Conservation (phyloP, 2,888 invertebrate genomes). For the Nymphalis polychloros region DNA sequence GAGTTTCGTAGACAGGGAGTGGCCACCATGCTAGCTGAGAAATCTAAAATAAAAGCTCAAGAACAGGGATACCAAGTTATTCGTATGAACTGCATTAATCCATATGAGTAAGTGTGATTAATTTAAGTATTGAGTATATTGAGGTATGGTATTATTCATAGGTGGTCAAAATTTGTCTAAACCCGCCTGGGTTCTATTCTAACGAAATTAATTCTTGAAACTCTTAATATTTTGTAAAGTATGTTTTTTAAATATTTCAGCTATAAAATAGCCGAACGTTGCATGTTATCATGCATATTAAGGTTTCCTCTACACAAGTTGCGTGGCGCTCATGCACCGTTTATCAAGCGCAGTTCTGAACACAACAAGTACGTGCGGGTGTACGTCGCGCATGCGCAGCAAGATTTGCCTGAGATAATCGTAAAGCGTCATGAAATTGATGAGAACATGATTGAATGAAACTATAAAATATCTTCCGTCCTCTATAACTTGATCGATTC, state of each 20-base stretch:
- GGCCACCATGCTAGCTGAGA: constrained; percentile 60
- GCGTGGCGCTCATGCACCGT: constrained; percentile 57
- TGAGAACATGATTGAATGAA: constrained; percentile 57
- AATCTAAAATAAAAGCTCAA: constrained; percentile 55
- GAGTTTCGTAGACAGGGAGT: constrained; percentile 66
- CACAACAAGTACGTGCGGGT: constrained; percentile 60
- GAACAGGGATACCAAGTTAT: constrained; percentile 65
- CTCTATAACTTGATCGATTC: no score
- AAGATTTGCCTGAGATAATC: constrained; percentile 42
- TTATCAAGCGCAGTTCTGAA: constrained; percentile 56
- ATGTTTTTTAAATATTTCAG: constrained; percentile 45
- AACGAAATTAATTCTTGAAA: no score
- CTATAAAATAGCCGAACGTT: constrained; percentile 71
- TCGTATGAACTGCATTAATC: constrained; percentile 73
- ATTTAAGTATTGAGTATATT: not conserved
- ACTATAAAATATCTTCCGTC: not conserved
- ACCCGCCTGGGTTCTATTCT: no score
- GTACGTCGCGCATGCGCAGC: constrained; percentile 52
- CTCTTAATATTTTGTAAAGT: not conserved
- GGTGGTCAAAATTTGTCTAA: no score
- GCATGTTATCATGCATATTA: constrained; percentile 63
- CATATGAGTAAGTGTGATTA: constrained; percentile 58
- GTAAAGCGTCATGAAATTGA: constrained; percentile 43
- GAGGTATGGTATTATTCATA: no score
- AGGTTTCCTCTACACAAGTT: constrained; percentile 67